These are phyloP conservation scores for Monochamus saltuarius DNA, from an alignment of 1,140 invertebrate genomes.

Conservation along the genomic window DNA sequence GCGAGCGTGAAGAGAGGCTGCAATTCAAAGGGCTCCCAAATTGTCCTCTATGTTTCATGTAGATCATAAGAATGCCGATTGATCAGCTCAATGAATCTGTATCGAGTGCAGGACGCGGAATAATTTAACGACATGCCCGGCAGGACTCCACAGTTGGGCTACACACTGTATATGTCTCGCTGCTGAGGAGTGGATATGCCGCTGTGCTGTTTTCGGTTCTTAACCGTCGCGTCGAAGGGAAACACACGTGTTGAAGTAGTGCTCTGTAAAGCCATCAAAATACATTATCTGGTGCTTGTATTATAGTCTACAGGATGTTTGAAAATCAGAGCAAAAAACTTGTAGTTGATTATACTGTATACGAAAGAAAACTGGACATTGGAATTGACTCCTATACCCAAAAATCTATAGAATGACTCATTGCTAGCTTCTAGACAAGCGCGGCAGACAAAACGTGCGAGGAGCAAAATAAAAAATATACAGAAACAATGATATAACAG, in stretches of 20 bases:
- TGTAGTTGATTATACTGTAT: too few relatives aligned
- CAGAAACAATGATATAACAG: too few relatives aligned
- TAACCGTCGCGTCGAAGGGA: slow-evolving; percentile 9
- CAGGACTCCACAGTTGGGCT: slow-evolving; percentile 18
- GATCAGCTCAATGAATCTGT: slow-evolving; percentile 29
- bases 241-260: slow-evolving; percentile 9
- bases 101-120: slow-evolving; percentile 28
- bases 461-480: too few relatives aligned
- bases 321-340: too few relatives aligned
- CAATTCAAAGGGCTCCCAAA: slow-evolving; percentile 18
- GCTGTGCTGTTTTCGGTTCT: not conserved
- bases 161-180: slow-evolving; percentile 16
- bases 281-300: too few relatives aligned
- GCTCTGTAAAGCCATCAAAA: not conserved
- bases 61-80: slow-evolving; percentile 31
- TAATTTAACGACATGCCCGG: slow-evolving; percentile 32
- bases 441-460: too few relatives aligned
- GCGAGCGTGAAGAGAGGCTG: slow-evolving; percentile 22
- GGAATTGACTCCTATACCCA: too few relatives aligned
- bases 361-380: too few relatives aligned
- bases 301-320: too few relatives aligned
- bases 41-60: slow-evolving; percentile 21
- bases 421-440: too few relatives aligned
- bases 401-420: too few relatives aligned
- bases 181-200: not conserved